phyloP scores from a whole-genome alignment of 2,888 invertebrate genomes.

The Drosophila buzzatii region DNA sequence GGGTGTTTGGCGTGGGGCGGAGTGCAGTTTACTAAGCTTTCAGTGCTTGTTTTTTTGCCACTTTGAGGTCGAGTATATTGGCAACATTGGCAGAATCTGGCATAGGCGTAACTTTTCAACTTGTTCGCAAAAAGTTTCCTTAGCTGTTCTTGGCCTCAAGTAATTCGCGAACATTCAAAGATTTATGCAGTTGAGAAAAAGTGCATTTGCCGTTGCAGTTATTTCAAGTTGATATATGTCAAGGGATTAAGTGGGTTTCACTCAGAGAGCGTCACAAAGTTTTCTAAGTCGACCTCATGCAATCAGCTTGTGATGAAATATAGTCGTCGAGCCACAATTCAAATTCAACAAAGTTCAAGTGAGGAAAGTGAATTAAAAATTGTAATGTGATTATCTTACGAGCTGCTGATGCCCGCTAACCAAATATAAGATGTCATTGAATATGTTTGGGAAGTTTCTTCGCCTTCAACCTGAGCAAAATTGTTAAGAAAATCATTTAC shows the following conservation, averaged over 20 bases:
- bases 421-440: not conserved
- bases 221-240: conserved; percentile 54
- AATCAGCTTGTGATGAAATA: conserved; percentile 24
- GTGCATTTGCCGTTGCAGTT: conserved; percentile 44
- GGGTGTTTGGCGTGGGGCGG: not conserved
- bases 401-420: not conserved
- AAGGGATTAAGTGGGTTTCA: conserved; percentile 60
- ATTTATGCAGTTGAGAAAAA: conserved; percentile 67
- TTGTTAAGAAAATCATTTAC: not conserved
- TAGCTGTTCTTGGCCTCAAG: conserved; percentile 61
- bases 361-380: not conserved
- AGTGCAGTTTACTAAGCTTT: conserved; percentile 18
- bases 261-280: conserved; percentile 25
- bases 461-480: not conserved
- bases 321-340: not conserved
- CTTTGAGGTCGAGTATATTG: conserved; percentile 52
- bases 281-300: conserved; percentile 20
- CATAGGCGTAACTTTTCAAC: conserved; percentile 68
- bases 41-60: conserved; percentile 25
- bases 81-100: conserved; percentile 71
- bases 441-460: not conserved
- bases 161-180: conserved; percentile 70
- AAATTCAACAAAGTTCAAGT: not conserved
- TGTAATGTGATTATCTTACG: not conserved
- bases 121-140: conserved; percentile 56